These are phyloP conservation scores for Caranx melampygus DNA, from an alignment of 2,113 vertebrate species.

Conservation along the genomic window DNA sequence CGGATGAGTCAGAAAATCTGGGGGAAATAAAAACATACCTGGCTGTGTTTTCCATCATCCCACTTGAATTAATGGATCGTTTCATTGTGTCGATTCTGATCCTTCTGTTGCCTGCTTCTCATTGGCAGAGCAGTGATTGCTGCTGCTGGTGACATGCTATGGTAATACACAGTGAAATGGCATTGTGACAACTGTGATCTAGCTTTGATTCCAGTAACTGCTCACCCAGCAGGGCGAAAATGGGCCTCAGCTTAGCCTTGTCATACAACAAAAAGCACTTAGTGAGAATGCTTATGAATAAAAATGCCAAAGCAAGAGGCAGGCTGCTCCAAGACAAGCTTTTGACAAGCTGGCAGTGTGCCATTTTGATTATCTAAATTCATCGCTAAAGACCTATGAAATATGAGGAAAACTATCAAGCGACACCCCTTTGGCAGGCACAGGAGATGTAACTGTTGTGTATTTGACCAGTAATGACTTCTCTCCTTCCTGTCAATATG, in stretches of 20 bases:
- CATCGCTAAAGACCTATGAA: constrained; percentile 73
- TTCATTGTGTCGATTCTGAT: constrained; percentile 38
- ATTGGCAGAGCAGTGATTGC: constrained; percentile 53
- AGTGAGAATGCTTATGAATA: constrained; percentile 75
- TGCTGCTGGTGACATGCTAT: constrained; percentile 32
- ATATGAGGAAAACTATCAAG: constrained; percentile 65
- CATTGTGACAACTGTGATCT: constrained; percentile 77
- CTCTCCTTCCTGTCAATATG: constrained; percentile 60
- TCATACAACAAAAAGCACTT: constrained; percentile 81
- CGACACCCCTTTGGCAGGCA: constrained; percentile 61
- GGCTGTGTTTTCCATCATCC: constrained; percentile 12
- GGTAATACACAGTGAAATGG: constrained; percentile 68
- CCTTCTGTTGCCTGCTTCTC: constrained; percentile 34
- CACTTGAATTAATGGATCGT: constrained; percentile 37
- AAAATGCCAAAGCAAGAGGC: constrained; percentile 60
- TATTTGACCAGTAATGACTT: constrained; percentile 70
- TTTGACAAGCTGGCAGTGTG: constrained; percentile 74
- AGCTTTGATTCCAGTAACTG: constrained; percentile 79
- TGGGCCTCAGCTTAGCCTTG: constrained; percentile 65
- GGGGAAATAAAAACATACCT: constrained; percentile 17
- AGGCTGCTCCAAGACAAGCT: constrained; percentile 53
- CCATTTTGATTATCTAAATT: constrained; percentile 80
- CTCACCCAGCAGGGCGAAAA: constrained; percentile 70
- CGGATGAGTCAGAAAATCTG: background rate
- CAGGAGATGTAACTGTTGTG: constrained; percentile 68